Evolutionary conservation across 53 echinoderm and acorn worm genomes (phyloP).

Genomic region (Echinarachnius parma): DNA sequence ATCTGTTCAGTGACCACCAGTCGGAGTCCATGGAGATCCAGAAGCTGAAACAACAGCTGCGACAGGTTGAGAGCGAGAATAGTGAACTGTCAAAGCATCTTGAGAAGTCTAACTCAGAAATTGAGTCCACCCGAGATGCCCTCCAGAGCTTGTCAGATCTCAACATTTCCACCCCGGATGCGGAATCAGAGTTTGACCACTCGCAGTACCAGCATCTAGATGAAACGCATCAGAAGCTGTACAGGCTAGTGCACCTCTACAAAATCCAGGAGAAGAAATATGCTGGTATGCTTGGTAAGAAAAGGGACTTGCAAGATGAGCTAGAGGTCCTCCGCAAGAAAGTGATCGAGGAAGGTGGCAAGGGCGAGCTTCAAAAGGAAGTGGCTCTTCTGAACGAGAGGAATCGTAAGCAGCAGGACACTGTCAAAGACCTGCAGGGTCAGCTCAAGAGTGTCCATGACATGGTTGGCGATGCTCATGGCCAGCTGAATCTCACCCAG

Average conservation of each 20-base stretch:
- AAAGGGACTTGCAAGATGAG: conserved; percentile 61
- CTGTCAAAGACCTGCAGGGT: conserved; percentile 65
- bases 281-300: conserved; percentile 60
- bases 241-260: conserved; percentile 65
- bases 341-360: conserved; percentile 63
- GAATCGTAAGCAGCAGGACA: conserved; percentile 78
- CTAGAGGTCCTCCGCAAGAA: conserved; percentile 59
- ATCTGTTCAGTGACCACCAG: conserved; percentile 87
- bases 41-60: conserved; percentile 81
- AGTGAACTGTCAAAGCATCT: conserved; percentile 74
- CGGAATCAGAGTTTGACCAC: conserved; percentile 62
- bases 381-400: conserved; percentile 74
- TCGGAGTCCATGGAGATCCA: conserved; percentile 74
- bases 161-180: conserved; percentile 52
- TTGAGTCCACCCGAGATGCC: conserved; percentile 81
- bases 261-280: conserved; percentile 78
- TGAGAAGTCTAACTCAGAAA: conserved; percentile 63
- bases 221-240: conserved; percentile 62
- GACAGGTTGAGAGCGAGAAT: conserved; percentile 81
- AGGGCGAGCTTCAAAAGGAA: conserved; percentile 76
- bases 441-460: conserved; percentile 82
- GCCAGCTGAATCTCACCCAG: conserved; percentile 85
- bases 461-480: conserved; percentile 74
- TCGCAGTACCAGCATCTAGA: conserved; percentile 59
- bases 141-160: conserved; percentile 76